Evolutionary conservation across 2,113 vertebrate species (phyloP), one percentile per base, ranked within the genome.

Genomic region (Ophthalmolycus amberensis): DNA sequence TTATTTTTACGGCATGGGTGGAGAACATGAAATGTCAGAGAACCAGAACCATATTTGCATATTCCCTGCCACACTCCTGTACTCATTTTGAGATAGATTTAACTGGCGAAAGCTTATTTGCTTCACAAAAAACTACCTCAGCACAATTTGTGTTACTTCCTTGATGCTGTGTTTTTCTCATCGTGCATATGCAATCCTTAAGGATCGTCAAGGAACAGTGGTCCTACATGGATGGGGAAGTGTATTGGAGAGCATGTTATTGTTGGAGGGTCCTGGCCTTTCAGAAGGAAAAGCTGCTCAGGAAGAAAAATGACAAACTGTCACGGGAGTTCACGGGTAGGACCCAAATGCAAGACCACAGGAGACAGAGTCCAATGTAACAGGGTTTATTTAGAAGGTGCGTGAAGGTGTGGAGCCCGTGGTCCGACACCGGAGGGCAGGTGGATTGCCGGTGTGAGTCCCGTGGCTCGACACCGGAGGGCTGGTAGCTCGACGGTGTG

Each of bases 11-110:
- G 4, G 6, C 62, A 60, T n/a, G 12, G 22, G 8, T 50, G 32
- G 42, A 40, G 54, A 74, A 74, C 40, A 71, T 32, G 5, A 80
- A 83, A 82, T 75, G 25, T 70, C 62, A 73, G 25, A 71, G 40
- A 74, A 14, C 20, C 38, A 2, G 37, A 68, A 44, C 25, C 42
- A 42, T 58, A 59, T 79, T 77, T 84, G 66, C 66, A 72, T 6
- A 63, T 80, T 77, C 12, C 22, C n/a, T 58, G 25, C 6, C n/a
- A 16, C 22, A 12, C 7, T 25, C 18, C 11, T 40, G 2, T 50
- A 5, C 38, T 46, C 58, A 78, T 80, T 80, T 37, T 63, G 20
- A 25, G 20, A 65, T 34, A 25, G 15, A 56, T 75, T 73, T 44
- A 62, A 50, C 22, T 48, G 48, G 44, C 37, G 7, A 27, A 16